Evolutionary conservation across 1,140 invertebrate species (phyloP), one percentile per base, ranked within the genome.

Genomic region (Drosophila melanica): DNA sequence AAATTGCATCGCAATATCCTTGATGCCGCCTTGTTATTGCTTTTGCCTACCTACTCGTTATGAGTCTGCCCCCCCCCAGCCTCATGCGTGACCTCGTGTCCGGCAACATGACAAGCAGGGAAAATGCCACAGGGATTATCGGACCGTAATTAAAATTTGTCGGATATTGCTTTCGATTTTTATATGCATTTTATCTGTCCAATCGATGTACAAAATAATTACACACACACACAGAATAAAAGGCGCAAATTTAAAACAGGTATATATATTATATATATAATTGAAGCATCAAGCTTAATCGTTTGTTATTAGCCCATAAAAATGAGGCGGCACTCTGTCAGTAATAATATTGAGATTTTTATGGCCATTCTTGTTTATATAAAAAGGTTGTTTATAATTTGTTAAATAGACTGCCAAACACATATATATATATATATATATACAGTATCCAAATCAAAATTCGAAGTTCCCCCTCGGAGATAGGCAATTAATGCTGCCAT

Each of bases 1-100:
- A 81, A 77, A 87, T 86, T 81, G 85, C 70, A 74, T 58, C 41
- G 41, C 39, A 74, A 74, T 68, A 68, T 74, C 58, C 70, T 64
- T 73, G 64, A 59, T 47, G 35, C 37, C 16, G 35, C 37, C 16
- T 10, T 41, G 35, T 20, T 55, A 48, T 64, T 55, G 59, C 42
- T 69, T 33, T 37, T 14, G 27, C 27, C 65, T 30, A 30, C 12
- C 23, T n/a, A 12, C 20, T 30, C 23, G 47, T 14, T 30, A 30
- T 14, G 47, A 23, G 23, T 2, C 20, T 37, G 39, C 1, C 30
- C 20, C 16, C 10, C 2, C 5, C 41, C n/a, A n/a, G n/a, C n/a
- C n/a, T n/a, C n/a, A n/a, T n/a, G n/a, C n/a, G n/a, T n/a, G n/a
- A n/a, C n/a, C n/a, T n/a, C n/a, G n/a, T 47, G 48, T 14, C 47